Conservation (phyloP, 2,888 invertebrate species). For the Meganola albula region DNA sequence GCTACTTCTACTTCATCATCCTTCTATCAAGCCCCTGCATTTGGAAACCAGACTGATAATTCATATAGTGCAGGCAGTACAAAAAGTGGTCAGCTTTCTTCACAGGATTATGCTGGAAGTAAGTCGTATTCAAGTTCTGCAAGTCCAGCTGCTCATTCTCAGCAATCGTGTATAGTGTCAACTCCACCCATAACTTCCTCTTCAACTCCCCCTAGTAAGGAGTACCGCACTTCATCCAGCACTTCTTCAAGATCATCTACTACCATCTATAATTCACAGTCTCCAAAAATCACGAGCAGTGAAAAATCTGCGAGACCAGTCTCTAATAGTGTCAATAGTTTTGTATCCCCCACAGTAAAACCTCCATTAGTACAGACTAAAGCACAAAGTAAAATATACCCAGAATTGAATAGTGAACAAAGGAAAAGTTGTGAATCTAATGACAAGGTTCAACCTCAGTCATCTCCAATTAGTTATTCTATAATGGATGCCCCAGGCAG, state of each 20-base stretch:
- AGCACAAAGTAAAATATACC: conserved; percentile 87
- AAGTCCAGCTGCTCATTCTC: conserved; percentile 78
- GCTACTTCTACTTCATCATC: conserved; percentile 74
- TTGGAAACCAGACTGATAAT: conserved; percentile 77
- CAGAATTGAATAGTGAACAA: conserved; percentile 78
- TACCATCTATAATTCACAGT: conserved; percentile 62
- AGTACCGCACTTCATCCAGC: conserved; percentile 79
- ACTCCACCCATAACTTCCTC: conserved; percentile 78
- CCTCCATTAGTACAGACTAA: conserved; percentile 82
- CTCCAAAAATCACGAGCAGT: conserved; percentile 55
- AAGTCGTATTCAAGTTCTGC: conserved; percentile 79
- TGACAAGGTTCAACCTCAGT: conserved; percentile 77
- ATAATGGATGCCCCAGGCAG: conserved; percentile 84
- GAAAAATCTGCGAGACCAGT: conserved; percentile 56
- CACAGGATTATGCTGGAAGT: conserved; percentile 78
- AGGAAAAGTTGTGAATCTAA: conserved; percentile 76
- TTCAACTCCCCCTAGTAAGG: conserved; percentile 76
- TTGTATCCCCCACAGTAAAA: conserved; percentile 75
- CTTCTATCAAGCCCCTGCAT: conserved; percentile 81
- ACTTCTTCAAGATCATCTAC: conserved; percentile 64
- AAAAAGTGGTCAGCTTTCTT: conserved; percentile 73
- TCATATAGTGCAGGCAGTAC: conserved; percentile 76
- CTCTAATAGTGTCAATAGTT: conserved; percentile 61
- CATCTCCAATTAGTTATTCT: conserved; percentile 86
- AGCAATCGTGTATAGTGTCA: conserved; percentile 86